phyloP scores from a whole-genome alignment of 2,797 vertebrate species.

The Menidia menidia region DNA sequence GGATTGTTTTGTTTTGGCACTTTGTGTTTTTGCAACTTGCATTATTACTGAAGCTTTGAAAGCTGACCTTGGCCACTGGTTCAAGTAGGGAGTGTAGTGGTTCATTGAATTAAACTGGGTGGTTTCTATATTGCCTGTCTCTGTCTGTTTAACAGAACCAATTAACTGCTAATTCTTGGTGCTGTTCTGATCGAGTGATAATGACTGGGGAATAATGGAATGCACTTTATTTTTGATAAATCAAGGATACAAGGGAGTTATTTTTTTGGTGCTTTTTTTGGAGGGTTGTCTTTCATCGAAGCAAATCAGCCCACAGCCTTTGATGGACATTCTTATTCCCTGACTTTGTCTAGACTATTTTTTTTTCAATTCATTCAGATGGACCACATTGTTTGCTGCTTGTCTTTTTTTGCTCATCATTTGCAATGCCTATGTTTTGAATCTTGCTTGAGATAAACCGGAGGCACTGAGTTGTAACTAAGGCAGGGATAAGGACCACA shows the following conservation, averaged over 20 bases:
- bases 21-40: conserved; percentile 49
- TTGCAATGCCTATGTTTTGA: conserved; percentile 76
- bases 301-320: conserved; percentile 68
- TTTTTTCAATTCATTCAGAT: conserved; percentile 77
- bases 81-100: conserved; percentile 37
- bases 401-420: conserved; percentile 77
- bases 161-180: conserved; percentile 64
- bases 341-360: conserved; percentile 74
- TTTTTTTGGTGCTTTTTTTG: conserved; percentile 58
- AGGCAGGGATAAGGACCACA: conserved; percentile 73
- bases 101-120: conserved; percentile 64
- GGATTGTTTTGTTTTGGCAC: conserved; percentile 54
- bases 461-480: conserved; percentile 73
- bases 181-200: conserved; percentile 63
- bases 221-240: conserved; percentile 41
- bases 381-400: conserved; percentile 66
- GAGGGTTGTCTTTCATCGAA: conserved; percentile 73
- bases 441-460: conserved; percentile 69
- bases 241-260: conserved; percentile 58
- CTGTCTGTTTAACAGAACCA: conserved; percentile 63
- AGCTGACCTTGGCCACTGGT: conserved; percentile 50
- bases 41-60: conserved; percentile 49
- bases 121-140: conserved; percentile 54
- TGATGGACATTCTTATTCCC: conserved; percentile 67
- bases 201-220: conserved; percentile 62